Evolutionary conservation across 2,113 vertebrate genomes (phyloP).

Genomic region (Stegostoma tigrinum): DNA sequence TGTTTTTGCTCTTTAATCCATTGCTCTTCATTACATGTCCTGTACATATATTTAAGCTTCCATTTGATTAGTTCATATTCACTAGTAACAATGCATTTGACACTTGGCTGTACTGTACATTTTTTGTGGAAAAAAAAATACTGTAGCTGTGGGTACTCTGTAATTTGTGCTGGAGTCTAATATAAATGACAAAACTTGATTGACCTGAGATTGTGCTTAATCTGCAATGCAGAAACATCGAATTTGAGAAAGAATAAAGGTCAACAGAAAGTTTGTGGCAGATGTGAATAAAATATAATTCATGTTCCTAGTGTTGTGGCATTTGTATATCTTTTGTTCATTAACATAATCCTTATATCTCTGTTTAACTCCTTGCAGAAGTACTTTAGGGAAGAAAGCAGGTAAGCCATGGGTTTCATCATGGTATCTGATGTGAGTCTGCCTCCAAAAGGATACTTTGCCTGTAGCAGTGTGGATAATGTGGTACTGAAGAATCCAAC

Average conservation of each 20-base stretch:
- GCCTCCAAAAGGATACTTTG: too few relatives aligned
- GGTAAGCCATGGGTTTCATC: neutral
- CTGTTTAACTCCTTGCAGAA: neutral
- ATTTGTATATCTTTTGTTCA: neutral
- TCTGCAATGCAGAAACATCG: neutral
- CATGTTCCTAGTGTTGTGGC: neutral
- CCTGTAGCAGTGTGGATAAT: too few relatives aligned
- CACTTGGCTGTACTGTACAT: neutral
- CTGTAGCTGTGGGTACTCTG: neutral
- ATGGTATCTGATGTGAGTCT: too few relatives aligned
- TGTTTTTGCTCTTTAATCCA: neutral
- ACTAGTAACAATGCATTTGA: neutral
- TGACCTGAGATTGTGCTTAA: neutral
- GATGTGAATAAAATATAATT: neutral
- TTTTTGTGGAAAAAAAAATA: neutral
- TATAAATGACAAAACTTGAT: neutral
- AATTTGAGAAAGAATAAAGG: neutral
- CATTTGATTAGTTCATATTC: neutral
- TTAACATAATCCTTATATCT: neutral
- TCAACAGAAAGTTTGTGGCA: conserved; percentile 16
- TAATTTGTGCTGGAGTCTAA: conserved; percentile 2
- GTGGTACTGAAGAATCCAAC: too few relatives aligned
- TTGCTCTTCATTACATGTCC: neutral
- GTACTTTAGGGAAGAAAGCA: neutral
- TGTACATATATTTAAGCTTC: neutral